Evolutionary conservation across 1,140 invertebrate species (phyloP).

Genomic region (Orchesella cincta): DNA sequence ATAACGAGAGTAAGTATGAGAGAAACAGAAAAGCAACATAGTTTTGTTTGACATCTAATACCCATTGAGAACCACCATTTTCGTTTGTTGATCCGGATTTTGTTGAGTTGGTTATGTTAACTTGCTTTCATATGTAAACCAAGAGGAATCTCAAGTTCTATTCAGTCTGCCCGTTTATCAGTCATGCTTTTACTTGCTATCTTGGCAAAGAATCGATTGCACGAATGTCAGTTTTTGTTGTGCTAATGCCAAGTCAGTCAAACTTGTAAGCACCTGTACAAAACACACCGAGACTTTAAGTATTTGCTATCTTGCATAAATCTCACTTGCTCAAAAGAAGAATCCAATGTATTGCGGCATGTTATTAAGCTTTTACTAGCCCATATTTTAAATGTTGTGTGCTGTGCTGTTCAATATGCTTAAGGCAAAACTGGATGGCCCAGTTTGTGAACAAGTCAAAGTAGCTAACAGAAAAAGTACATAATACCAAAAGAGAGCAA

Average conservation of each 20-base stretch:
- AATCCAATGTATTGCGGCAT: neutral
- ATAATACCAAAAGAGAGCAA: neutral
- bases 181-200: constrained; percentile 24
- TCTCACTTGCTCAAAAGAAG: neutral
- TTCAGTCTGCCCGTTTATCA: neutral
- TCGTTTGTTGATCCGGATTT: neutral
- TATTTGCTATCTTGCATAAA: neutral
- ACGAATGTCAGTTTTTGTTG: neutral
- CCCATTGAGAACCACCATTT: neutral
- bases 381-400: no score
- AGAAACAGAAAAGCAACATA: neutral
- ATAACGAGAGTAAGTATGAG: neutral
- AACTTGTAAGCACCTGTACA: neutral
- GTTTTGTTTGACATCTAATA: neutral
- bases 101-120: no score
- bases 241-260: constrained; percentile 7
- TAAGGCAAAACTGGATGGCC: constrained; percentile 13
- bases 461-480: neutral
- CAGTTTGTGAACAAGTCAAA: constrained; percentile 8
- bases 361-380: neutral
- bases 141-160: neutral
- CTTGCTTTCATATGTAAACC: neutral
- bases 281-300: neutral
- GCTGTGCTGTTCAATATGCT: no score
- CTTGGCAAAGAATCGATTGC: constrained; percentile 9